Base-by-base conservation (phyloP, 2,113 vertebrate genomes). In the Rostratula benghalensis region DNA sequence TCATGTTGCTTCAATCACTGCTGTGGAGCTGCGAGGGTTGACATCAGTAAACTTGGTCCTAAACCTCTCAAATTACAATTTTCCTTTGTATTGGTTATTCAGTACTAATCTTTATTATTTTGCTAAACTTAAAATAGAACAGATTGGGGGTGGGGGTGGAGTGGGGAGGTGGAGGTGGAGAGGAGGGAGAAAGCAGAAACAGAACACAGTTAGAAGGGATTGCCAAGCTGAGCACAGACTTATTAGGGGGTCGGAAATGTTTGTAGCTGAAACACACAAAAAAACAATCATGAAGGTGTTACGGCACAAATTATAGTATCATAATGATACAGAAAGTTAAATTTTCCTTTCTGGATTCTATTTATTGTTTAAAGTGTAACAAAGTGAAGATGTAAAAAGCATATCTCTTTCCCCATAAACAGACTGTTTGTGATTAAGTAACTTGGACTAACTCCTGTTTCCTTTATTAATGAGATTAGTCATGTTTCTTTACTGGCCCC, bases 401-500 rank as follows among this genome's bases (percentile, higher is more conserved):
- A 84, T 7, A 25, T 13, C 14, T 75, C n/a, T 89, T 82, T 73
- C 53, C 24, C 25, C 17, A n/a, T 48, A 84, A 87, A 50, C 11
- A 85, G 51, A 73, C 17, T 90, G 27, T 77, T 83, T 81, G 31
- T 80, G 37, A 87, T 85, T 91, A 87, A 85, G 61, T 77, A 83
- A 93, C 75, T 83, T 85, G 82, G 81, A 93, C 28, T 89, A 85
- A 83, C 28, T 85, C 70, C 48, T 91, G 9, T 57, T 79, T 93
- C 61, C 21, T 91, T 88, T 88, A 54, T 70, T 93, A 75, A 83
- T 76, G 54, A 93, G 78, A 91, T 85, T 71, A 95, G 63, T 76
- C 67, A 64, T 89, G 90, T 95, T 94, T 83, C 57, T 94, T 85
- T 74, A 93, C n/a, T 95, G 93, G 91, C 53, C 8, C 6, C 1